These are phyloP conservation scores for Pocota personata DNA, from an alignment of 2,888 invertebrate species.

Conservation along the genomic window DNA sequence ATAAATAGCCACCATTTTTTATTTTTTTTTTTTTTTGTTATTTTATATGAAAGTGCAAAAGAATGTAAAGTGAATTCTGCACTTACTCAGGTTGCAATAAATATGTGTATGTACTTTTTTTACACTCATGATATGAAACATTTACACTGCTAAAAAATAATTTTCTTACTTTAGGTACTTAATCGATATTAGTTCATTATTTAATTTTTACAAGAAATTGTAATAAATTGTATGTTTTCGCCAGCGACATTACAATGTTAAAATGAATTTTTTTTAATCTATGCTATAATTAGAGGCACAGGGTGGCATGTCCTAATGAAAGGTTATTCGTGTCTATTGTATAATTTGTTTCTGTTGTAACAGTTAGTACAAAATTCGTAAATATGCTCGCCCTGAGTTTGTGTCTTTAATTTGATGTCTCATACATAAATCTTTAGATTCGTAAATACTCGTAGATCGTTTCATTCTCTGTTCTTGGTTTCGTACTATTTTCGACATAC, in stretches of 20 bases:
- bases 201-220: constrained; percentile 18
- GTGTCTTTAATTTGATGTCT: constrained; percentile 9
- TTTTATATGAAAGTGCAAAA: constrained; percentile 1
- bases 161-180: constrained; percentile 13
- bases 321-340: background rate
- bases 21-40: too few species aligned
- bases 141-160: constrained; percentile 41
- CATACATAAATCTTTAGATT: too few species aligned
- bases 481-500: too few species aligned
- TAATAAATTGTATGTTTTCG: constrained; percentile 29
- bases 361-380: background rate
- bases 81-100: constrained; percentile 47
- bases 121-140: constrained; percentile 59
- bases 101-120: constrained; percentile 57
- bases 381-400: constrained; percentile 25
- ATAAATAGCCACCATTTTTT: constrained; percentile 54
- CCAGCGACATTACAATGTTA: constrained; percentile 38
- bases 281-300: constrained; percentile 47
- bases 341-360: background rate
- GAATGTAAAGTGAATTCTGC: constrained; percentile 6
- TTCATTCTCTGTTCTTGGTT: background rate
- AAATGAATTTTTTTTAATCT: constrained; percentile 10
- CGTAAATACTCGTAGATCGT: too few species aligned
- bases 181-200: background rate
- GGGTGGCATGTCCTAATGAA: constrained; percentile 16